Evolutionary conservation across 2,888 invertebrate genomes (phyloP), one percentile per base, ranked within the genome.

Genomic region (Idaea straminata): DNA sequence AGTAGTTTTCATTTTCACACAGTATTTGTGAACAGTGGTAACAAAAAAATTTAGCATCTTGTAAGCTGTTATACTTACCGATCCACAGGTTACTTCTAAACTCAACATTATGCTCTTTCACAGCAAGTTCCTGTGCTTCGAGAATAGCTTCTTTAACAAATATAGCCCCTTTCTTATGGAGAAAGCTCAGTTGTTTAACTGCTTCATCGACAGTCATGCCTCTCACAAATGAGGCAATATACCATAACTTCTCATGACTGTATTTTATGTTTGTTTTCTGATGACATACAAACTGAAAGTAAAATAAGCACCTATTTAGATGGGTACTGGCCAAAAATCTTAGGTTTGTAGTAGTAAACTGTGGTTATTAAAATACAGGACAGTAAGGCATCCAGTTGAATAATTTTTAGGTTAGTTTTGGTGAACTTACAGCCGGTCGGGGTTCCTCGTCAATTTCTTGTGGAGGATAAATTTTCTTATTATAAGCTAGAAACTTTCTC

Each of bases 171-270:
- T 97, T 97, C 80, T 96, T 96, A 10, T 94, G 83, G 0, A 97
- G 93, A 92, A 98, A 98, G 76, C 95, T 95, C 15, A 99, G 89
- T 85, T 99, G 99, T 84, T 96, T 97, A 0, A 99, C 83, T 13
- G 99, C 99, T 89, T 99, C 99, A 88, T 99, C 99, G 3, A 99
- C 96, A 15, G 96, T 94, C 96, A 99, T 96, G 15, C 99, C 99
- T 77, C 99, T 94, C 3, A 99, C 95, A 81, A 99, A 94, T 74
- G 94, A 91, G 4, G 98, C 97, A 60, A 98, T 94, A 76, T 98
- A 98, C 98, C 98, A 98, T 95, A 99, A 95, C 85, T 98, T 99
- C 82, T 96, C 95, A 0, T 96, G 96, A 80, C 97, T 97, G 83
- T 98, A 98, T 88, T 98, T 98, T 61, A 99, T 94, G 81, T 98